Percentiles rank a stretch among this genome's conserved stretches.
Evolutionary conservation across 2,113 vertebrate genomes (phyloP).

Genomic region (Chascanopsetta lugubris): DNA sequence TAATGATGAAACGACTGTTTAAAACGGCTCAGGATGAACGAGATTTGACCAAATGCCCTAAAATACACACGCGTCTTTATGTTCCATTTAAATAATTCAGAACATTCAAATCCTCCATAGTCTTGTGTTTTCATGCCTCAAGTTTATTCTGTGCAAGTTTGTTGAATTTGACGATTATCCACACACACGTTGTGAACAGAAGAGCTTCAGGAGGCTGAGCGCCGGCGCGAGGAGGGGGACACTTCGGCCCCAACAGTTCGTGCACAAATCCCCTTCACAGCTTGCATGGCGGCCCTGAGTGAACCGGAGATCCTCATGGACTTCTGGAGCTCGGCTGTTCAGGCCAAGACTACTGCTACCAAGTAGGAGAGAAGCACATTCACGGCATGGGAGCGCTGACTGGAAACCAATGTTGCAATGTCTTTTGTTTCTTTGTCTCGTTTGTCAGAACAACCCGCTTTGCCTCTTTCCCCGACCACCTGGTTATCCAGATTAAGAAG

Average conservation of each 20-base stretch:
- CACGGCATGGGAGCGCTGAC: background rate
- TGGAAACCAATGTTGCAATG: background rate
- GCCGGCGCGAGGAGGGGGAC: constrained; percentile 90
- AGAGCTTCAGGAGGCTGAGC: constrained; percentile 93
- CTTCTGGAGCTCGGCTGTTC: constrained; percentile 98
- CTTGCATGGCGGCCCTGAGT: constrained; percentile 93
- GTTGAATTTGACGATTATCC: no score
- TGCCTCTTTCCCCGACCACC: constrained; percentile 97
- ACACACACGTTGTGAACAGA: constrained; percentile 86
- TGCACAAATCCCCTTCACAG: constrained; percentile 94
- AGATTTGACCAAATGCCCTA: no score
- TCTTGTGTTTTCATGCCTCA: background rate
- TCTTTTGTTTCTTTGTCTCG: constrained; percentile 22
- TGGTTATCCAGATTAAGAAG: constrained; percentile 99
- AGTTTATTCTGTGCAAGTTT: background rate
- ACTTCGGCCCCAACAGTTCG: constrained; percentile 87
- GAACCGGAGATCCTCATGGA: constrained; percentile 96
- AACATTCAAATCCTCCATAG: background rate
- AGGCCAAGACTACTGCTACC: constrained; percentile 95
- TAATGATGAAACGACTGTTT: no score
- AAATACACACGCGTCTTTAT: no score
- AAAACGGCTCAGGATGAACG: no score
- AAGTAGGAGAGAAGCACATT: constrained; percentile 83
- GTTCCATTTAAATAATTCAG: no score
- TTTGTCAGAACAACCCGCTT: constrained; percentile 91